These are phyloP conservation scores for Lutraria lutraria DNA, from an alignment of 2,888 invertebrate species.

Conservation along the genomic window DNA sequence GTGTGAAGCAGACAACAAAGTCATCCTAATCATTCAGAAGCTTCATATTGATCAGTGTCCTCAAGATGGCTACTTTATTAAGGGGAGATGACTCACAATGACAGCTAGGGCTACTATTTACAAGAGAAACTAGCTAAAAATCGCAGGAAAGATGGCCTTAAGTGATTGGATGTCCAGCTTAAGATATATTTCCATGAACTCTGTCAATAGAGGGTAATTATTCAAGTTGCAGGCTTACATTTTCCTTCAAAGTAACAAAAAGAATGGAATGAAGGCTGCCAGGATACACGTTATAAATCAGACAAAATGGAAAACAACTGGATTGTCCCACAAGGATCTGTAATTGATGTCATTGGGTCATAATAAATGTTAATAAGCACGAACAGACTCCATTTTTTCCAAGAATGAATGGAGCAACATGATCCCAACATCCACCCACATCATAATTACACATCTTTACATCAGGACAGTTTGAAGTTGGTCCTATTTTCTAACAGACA, in stretches of 20 bases:
- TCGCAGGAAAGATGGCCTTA: slow-evolving; percentile 42
- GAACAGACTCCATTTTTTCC: slow-evolving; percentile 5
- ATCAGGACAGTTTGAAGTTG: neutral
- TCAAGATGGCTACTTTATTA: slow-evolving; percentile 22
- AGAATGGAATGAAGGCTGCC: slow-evolving; percentile 24
- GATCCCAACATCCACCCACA: neutral
- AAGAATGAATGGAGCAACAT: neutral
- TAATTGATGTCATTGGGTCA: slow-evolving; percentile 41
- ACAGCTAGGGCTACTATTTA: slow-evolving; percentile 36
- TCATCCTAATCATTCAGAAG: slow-evolving; percentile 32
- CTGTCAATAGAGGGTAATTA: slow-evolving; percentile 61
- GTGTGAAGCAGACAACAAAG: slow-evolving; percentile 24
- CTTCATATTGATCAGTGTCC: slow-evolving; percentile 39
- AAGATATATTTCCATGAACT: slow-evolving; percentile 47
- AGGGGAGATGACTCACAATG: slow-evolving; percentile 47
- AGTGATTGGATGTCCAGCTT: slow-evolving; percentile 40
- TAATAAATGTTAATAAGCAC: slow-evolving; percentile 44
- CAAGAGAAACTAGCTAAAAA: slow-evolving; percentile 16
- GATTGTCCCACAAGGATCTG: slow-evolving; percentile 5
- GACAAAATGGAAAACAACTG: slow-evolving; percentile 32
- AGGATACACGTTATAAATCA: slow-evolving; percentile 38
- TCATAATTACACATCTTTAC: neutral
- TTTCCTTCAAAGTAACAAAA: slow-evolving; percentile 19
- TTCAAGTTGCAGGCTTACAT: slow-evolving; percentile 41
- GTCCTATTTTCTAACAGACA: neutral